phyloP scores from a whole-genome alignment of 2,113 vertebrate genomes.

The Ailurus styani region DNA sequence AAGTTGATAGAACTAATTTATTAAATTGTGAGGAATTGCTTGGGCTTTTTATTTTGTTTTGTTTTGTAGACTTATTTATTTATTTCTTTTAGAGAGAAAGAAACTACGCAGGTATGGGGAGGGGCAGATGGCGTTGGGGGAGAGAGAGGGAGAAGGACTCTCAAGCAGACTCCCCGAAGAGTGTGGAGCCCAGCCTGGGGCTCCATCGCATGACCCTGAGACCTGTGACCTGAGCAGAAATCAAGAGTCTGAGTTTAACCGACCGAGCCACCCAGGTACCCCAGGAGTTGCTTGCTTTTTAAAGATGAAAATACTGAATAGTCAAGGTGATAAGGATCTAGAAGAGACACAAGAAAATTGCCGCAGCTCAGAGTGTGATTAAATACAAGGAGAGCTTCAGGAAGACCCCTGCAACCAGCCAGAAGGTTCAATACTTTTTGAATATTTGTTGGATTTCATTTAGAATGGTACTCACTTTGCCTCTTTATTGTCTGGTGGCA shows the following conservation, averaged over 20 bases:
- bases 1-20: not conserved
- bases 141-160: not conserved
- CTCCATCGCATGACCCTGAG: not conserved
- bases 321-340: not conserved
- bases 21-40: not conserved
- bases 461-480: not conserved
- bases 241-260: not conserved
- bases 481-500: not conserved
- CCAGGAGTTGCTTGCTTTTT: not conserved
- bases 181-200: not conserved
- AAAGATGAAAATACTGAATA: not conserved
- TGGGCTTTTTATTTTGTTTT: not conserved
- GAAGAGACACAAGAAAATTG: not conserved
- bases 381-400: not conserved
- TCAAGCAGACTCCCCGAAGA: not conserved
- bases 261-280: not conserved
- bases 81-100: not conserved
- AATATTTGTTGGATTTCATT: not conserved
- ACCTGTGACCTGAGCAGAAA: not conserved
- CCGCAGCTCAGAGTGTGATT: not conserved
- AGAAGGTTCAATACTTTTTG: not conserved
- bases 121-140: no score
- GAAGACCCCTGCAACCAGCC: not conserved
- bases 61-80: no score
- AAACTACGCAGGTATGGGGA: not conserved